Base-by-base conservation (phyloP, 2,113 vertebrate genomes). In the Gulo gulo region DNA sequence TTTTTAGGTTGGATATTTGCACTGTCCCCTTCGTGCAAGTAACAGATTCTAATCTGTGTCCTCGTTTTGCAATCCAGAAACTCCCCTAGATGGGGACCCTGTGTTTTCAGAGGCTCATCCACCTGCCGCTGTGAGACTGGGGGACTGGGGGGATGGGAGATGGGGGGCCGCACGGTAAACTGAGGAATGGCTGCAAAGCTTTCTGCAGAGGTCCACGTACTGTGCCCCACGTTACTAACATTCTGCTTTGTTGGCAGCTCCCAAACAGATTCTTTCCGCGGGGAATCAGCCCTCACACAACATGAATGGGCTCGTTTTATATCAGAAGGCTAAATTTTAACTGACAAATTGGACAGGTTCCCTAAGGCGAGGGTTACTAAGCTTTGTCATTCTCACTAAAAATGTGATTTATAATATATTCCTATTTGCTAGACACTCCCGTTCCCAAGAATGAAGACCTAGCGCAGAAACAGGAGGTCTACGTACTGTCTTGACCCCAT, bases 271-370 rank as follows among this genome's bases (percentile, higher is more conserved):
- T 98, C 98, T 97, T 98, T 98, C 98, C 91, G 63, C 59, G 73
- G 96, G 89, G 98, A 98, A 98, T 98, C 97, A 97, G 96, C 94
- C 95, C 97, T 94, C 95, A 50, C 57, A 16, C 80, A 80, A 97
- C 99, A 98, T 98, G 99, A 99, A 98, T 24, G 50, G 98, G 98
- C 99, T 99, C 96, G 99, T 98, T 98, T 97, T 95, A 89, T 85
- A 97, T 86, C 91, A 97, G 95, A 92, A 98, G 98, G n/a, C 98
- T 97, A 97, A 98, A 98, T 98, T 98, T 98, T 98, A 98, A 97
- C 98, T 99, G 99, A 99, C 98, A 99, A 98, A 99, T 98, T 98
- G 98, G 98, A 98, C 98, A 98, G 98, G 96, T 98, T 98, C 98
- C 99, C 98, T 0, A 87, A 97, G 99, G 99, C 98, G 79, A 98